These are phyloP conservation scores for Brachyistius frenatus DNA, from an alignment of 2,113 vertebrate species.

Conservation along the genomic window DNA sequence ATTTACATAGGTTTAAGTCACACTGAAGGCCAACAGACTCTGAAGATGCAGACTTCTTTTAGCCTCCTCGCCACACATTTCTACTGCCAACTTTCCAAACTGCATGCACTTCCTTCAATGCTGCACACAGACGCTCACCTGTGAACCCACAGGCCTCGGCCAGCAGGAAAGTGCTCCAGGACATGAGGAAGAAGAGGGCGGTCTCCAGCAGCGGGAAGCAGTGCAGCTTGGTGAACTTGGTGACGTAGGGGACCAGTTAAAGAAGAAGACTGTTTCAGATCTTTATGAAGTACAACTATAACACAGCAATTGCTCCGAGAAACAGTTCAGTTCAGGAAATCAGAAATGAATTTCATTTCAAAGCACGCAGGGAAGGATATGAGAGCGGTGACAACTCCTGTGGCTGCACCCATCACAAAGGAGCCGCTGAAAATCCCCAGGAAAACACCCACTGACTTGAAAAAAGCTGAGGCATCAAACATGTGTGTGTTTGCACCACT, in stretches of 20 bases:
- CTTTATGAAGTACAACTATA: background rate
- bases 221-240: constrained; percentile 98
- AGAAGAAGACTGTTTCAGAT: constrained; percentile 48
- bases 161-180: constrained; percentile 98
- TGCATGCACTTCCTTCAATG: background rate
- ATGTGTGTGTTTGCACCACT: constrained; percentile 92
- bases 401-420: constrained; percentile 97
- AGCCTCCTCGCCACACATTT: background rate
- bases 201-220: constrained; percentile 99
- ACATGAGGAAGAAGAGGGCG: constrained; percentile 98
- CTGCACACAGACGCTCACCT: constrained; percentile 81
- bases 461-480: constrained; percentile 96
- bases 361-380: constrained; percentile 89
- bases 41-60: too few species aligned
- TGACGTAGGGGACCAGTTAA: constrained; percentile 91
- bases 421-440: constrained; percentile 98
- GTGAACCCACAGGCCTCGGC: constrained; percentile 99
- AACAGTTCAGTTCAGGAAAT: background rate
- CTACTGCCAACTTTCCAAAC: too few species aligned
- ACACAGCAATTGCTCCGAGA: background rate
- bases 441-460: constrained; percentile 97
- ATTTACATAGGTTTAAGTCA: too few species aligned
- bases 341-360: background rate
- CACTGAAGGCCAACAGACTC: too few species aligned
- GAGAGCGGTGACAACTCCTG: constrained; percentile 95